phyloP scores from a whole-genome alignment of 2,797 vertebrate genomes.

The Sebastes matsubarae region DNA sequence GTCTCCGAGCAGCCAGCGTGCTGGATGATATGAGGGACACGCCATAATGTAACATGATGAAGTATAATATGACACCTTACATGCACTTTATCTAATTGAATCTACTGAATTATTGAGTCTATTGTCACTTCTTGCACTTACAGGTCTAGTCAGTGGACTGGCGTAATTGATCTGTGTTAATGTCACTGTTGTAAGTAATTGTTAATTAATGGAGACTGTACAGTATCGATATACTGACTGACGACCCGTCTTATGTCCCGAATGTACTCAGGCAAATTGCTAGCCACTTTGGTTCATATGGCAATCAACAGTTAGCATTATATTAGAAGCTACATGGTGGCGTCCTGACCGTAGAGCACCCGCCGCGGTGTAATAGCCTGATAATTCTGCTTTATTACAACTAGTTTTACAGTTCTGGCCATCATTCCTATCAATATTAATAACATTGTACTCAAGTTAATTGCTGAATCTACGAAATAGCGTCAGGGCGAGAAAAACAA shows the following conservation, averaged over 20 bases:
- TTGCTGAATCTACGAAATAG: not conserved
- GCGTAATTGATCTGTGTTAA: not conserved
- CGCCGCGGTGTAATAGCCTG: not conserved
- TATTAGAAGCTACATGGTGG: not conserved
- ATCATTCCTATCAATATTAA: not conserved
- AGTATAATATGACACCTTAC: conserved; percentile 10
- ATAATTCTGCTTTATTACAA: not conserved
- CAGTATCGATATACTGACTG: not conserved
- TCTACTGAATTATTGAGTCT: conserved; percentile 33
- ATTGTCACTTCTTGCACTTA: conserved; percentile 11
- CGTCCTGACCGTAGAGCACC: not conserved
- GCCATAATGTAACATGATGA: conserved; percentile 23
- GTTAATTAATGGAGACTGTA: conserved; percentile 8
- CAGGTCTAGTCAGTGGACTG: not conserved
- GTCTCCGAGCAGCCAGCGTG: conserved; percentile 5
- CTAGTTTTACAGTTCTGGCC: not conserved
- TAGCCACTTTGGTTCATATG: not conserved
- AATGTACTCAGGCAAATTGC: not conserved
- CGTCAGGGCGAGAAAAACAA: not conserved
- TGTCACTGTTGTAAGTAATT: not conserved
- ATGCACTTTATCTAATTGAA: conserved; percentile 39
- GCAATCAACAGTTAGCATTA: not conserved
- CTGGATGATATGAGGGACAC: not conserved
- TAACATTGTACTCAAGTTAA: not conserved
- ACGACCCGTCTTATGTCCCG: not conserved